Base-by-base conservation (phyloP, 1,140 invertebrate species). In the Zophobas atratus region DNA sequence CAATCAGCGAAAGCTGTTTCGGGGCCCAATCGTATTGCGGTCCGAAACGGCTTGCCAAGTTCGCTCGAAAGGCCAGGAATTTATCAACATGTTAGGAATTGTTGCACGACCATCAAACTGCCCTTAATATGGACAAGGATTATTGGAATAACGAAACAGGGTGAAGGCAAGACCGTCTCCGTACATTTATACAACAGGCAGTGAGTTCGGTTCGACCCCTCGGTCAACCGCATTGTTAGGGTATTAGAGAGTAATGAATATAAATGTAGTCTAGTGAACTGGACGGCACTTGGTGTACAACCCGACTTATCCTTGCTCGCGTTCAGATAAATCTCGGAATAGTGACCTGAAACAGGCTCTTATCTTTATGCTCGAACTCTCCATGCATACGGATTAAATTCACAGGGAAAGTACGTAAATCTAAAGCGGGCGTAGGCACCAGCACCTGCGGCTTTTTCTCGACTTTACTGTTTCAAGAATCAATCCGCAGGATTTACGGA, bases 221-320 rank as follows among this genome's bases (percentile, higher is more conserved):
- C 70, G 76, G 76, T 77, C 76, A 77, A 77, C 76, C 76, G 70
- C 76, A 72, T 41, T 77, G 76, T 77, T 71, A 77, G 67, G 70
- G 76, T 57, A 77, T 77, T 77, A 77, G 48, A 38, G 76, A 41
- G 70, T 77, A 77, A 77, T 77, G 76, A 77, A 77, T 77, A 77
- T 77, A 77, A 77, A 77, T 77, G 76, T 77, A 77, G 70, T 77
- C 55, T 53, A 73, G 71, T 56, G 49, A 73, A 73, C 71, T 73
- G 71, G 71, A 55, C 71, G 71, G 71, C 71, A 73, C 71, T 73
- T 73, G 71, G 60, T 67, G 60, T 67, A 39, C 60, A 67, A 67
- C 60, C 60, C 60, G 60, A 67, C 60, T 67, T 67, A 67, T 67
- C 60, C 60, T 67, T 43, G 60, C 60, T 67, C 38, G 38, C 60